A percentile compares a stretch with the other conserved stretches of the same genome.
phyloP scores from a whole-genome alignment of 2,888 invertebrate species.

The Ectobius pallidus region DNA sequence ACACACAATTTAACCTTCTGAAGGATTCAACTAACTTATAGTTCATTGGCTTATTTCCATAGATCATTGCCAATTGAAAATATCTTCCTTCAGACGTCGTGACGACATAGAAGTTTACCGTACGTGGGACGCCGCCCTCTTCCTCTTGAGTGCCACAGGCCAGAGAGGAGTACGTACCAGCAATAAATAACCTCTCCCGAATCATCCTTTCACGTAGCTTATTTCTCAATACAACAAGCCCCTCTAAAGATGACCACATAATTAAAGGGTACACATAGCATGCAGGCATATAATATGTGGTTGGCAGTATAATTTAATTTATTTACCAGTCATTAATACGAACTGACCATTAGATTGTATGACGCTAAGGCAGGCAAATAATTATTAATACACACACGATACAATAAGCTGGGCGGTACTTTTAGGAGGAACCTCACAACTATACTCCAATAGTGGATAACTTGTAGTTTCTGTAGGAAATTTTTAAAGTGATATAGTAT shows the following conservation, averaged over 20 bases:
- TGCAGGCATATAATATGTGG: conserved; percentile 20
- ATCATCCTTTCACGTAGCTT: conserved; percentile 3
- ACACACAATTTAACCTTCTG: no score
- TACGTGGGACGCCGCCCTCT: not conserved
- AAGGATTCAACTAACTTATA: no score
- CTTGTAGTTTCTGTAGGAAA: not conserved
- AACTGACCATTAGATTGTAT: not conserved
- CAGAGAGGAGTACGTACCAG: not conserved
- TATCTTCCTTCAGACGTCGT: not conserved
- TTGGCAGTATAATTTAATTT: conserved; percentile 28
- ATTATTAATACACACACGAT: conserved; percentile 8
- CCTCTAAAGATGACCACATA: conserved; percentile 27
- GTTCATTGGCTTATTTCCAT: no score
- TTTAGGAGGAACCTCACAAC: not conserved
- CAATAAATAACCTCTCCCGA: not conserved
- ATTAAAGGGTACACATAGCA: conserved; percentile 23
- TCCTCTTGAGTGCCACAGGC: no score
- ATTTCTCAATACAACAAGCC: conserved; percentile 30
- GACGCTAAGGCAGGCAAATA: conserved; percentile 7
- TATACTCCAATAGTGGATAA: not conserved
- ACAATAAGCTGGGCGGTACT: conserved; percentile 6
- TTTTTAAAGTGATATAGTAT: not conserved
- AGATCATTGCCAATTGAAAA: no score
- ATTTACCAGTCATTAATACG: conserved; percentile 28
- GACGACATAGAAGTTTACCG: not conserved